Evolutionary conservation across 2,113 vertebrate genomes (phyloP), one percentile per base, ranked within the genome.

Genomic region (Abramis brama): DNA sequence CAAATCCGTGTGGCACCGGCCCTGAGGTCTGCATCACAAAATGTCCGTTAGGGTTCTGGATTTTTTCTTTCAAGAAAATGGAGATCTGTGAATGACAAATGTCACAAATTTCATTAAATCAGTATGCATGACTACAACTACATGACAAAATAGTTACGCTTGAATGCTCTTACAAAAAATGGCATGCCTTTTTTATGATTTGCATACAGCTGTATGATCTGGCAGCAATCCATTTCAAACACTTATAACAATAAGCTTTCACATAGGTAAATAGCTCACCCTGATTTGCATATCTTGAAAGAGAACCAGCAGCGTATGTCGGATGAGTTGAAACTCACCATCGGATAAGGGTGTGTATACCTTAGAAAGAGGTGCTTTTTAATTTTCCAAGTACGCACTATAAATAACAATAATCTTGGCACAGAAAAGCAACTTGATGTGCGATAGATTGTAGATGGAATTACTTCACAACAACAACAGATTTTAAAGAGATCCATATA

Each of bases 221-320:
- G 79, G 62, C 79, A 23, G 39, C 4, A 5, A 12, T 68, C 19
- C 79, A 52, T 15, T 68, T 19, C 36, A 64, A 30, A 19, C 0
- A 4, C n/a, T 47, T 43, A 27, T 3, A 2, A 47, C 25, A 36
- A 52, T 19, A 50, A n/a, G 30, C 47, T 5, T 77, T 50, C 12
- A 6, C 45, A 73, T 7, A 57, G 15, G 59, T n/a, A 21, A 11
- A 45, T 64, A 8, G 1, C 97, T 97, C 91, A 98, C 98, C 76
- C 97, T 94, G 87, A 98, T 92, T 45, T 97, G 97, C 92, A 96
- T 94, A 89, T 99, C 98, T 91, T 99, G 97, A 87, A 98, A 96
- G 90, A 99, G 98, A 87, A 94, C 86, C 74, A 99, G 96, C 80
- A 99, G 93, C 0, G 96, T 98, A 91, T 99, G 98, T 80, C 97